Percentiles rank a stretch among this genome's conserved stretches.
Conservation (phyloP, 2,888 invertebrate species). For the Leptogaster cylindrica region DNA sequence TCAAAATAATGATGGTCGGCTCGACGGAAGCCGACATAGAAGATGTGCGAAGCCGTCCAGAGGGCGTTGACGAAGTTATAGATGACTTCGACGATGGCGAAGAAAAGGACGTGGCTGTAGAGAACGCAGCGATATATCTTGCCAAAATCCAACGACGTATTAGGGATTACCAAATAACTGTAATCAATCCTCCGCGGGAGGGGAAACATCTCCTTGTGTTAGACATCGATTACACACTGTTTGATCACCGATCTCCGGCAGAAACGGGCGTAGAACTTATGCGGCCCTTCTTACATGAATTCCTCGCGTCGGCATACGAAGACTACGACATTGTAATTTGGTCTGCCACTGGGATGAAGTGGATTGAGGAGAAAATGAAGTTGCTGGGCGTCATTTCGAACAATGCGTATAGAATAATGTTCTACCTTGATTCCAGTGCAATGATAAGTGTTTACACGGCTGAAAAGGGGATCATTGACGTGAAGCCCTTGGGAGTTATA, state of each 20-base stretch:
- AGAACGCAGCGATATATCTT: constrained; percentile 69
- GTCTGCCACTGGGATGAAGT: constrained; percentile 98
- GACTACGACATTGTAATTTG: constrained; percentile 97
- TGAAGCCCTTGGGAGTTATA: constrained; percentile 94
- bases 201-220: constrained; percentile 90
- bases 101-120: constrained; percentile 68
- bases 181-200: constrained; percentile 80
- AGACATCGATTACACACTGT: constrained; percentile 96
- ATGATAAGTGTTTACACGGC: constrained; percentile 95
- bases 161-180: constrained; percentile 80
- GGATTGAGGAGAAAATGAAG: constrained; percentile 98
- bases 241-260: constrained; percentile 93
- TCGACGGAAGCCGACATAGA: constrained; percentile 91
- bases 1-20: constrained; percentile 97
- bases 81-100: constrained; percentile 93
- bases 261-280: constrained; percentile 87
- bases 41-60: constrained; percentile 79
- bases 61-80: constrained; percentile 82
- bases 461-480: constrained; percentile 91
- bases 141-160: constrained; percentile 84
- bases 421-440: constrained; percentile 88
- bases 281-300: constrained; percentile 95
- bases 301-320: constrained; percentile 83
- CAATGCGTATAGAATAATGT: constrained; percentile 87
- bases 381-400: constrained; percentile 84